Base-by-base conservation (phyloP, 2,888 invertebrate genomes). In the Lottia gigantea region DNA sequence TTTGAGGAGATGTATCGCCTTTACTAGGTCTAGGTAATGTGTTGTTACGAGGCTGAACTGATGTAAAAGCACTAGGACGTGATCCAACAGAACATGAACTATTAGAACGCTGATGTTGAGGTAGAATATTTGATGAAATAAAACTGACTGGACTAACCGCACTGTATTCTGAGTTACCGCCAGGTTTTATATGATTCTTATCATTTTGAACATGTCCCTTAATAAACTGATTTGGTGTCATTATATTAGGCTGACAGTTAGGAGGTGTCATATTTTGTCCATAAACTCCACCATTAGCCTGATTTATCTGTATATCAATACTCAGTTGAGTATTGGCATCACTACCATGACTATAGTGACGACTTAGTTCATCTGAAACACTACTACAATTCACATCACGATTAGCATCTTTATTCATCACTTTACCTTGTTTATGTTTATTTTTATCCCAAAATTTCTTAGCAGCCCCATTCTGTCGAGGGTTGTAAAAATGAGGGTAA, bases 381-480 rank as follows among this genome's bases (percentile, higher is more conserved):
- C 81, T 82, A 45, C 83, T 80, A 66, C 49, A 64, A 46, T 83
- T 83, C 6, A 82, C 76, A 66, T 85, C 85, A 71, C 83, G 83
- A 19, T 82, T 81, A 67, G 85, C 78, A 66, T 85, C 82, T 74
- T 83, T 83, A 69, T 82, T 84, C 67, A 86, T 79, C 31, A 85
- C 73, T 68, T 85, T 84, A 40, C 81, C 80, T 73, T 85, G 83
- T 55, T 80, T 80, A 70, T 85, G 84, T 15, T 83, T 80, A 69
- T 85, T 81, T 75, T 94, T 95, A 81, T 94, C 94, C 89, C 97
- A 97, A 87, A 96, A 97, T 85, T 95, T 95, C 76, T 95, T 92
- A 0, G 97, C 97, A 0, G 95, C 95, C 49, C 95, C 95, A 88
- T 95, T 96, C 89, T 97, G 97, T 87, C 95, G 94, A 0, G 96